Conservation (phyloP, 2,888 invertebrate genomes). For the Coleophora flavipennella region DNA sequence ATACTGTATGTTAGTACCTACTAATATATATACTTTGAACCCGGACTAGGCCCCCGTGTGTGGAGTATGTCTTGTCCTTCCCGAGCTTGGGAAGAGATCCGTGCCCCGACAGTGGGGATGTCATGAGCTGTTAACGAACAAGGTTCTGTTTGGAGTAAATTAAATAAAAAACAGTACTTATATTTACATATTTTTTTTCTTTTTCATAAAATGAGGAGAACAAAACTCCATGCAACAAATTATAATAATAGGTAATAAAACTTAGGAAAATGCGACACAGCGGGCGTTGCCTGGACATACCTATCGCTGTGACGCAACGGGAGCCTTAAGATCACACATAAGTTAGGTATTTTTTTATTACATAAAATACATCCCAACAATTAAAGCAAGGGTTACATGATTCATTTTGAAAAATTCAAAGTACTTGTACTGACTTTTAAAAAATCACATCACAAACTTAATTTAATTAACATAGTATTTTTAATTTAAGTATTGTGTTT, state of each 20-base stretch:
- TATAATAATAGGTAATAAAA: slow-evolving; percentile 30
- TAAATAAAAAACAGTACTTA: too few species aligned
- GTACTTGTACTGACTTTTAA: slow-evolving; percentile 50
- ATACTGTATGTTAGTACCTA: too few species aligned
- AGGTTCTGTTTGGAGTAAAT: too few species aligned
- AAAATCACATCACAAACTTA: slow-evolving; percentile 51
- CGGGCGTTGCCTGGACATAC: slow-evolving; percentile 8
- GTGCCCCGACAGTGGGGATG: too few species aligned
- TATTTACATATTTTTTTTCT: slow-evolving; percentile 27
- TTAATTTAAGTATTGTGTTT: too few species aligned
- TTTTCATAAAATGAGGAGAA: slow-evolving; percentile 30
- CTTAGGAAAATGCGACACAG: slow-evolving; percentile 31
- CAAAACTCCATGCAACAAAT: slow-evolving; percentile 40
- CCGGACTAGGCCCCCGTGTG: too few species aligned
- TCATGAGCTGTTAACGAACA: too few species aligned
- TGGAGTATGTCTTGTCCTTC: too few species aligned
- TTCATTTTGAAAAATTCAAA: slow-evolving; percentile 46
- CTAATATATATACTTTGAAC: too few species aligned
- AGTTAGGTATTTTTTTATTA: slow-evolving; percentile 12
- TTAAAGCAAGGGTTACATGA: slow-evolving; percentile 46
- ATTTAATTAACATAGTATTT: slow-evolving; percentile 21
- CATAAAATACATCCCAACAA: slow-evolving; percentile 42
- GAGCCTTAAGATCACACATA: slow-evolving; percentile 23
- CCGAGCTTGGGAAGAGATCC: too few species aligned
- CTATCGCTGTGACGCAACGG: too few species aligned